Conservation (phyloP, 1,140 invertebrate species). For the Drosophila suzukii region DNA sequence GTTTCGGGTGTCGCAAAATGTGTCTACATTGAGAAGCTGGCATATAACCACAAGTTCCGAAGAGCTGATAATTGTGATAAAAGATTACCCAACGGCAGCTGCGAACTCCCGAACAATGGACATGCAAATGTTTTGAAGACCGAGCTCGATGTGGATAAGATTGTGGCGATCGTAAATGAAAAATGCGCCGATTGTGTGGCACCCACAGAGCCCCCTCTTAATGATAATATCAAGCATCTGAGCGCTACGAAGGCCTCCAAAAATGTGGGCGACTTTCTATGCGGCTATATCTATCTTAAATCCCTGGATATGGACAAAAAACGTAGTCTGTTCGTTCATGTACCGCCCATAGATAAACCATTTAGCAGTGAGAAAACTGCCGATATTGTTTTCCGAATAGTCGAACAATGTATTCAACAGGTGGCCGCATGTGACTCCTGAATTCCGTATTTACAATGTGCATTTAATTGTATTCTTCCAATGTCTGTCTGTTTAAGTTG, state of each 20-base stretch:
- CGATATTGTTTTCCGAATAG: slow-evolving; percentile 85
- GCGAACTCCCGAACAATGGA: slow-evolving; percentile 71
- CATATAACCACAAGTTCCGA: slow-evolving; percentile 86
- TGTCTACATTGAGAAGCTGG: slow-evolving; percentile 86
- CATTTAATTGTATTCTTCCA: slow-evolving; percentile 22
- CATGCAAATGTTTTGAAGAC: slow-evolving; percentile 77
- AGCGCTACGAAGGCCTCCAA: slow-evolving; percentile 46
- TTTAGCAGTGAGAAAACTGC: slow-evolving; percentile 86
- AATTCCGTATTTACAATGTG: slow-evolving; percentile 4
- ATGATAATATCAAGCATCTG: slow-evolving; percentile 1
- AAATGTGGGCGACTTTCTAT: slow-evolving; percentile 86
- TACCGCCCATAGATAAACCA: slow-evolving; percentile 86
- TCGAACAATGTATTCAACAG: slow-evolving; percentile 81
- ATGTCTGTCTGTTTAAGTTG: background rate
- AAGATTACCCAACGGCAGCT: slow-evolving; percentile 72
- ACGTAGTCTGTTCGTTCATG: slow-evolving; percentile 87
- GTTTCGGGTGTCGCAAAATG: slow-evolving; percentile 85
- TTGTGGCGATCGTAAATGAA: slow-evolving; percentile 81
- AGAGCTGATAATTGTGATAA: slow-evolving; percentile 83
- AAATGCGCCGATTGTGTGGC: slow-evolving; percentile 56
- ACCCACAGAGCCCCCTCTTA: background rate
- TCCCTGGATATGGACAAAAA: slow-evolving; percentile 85
- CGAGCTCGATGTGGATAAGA: slow-evolving; percentile 84
- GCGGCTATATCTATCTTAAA: slow-evolving; percentile 88
- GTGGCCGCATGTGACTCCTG: slow-evolving; percentile 25